Evolutionary conservation across 2,888 invertebrate genomes (phyloP).

Genomic region (Xanthia togata): DNA sequence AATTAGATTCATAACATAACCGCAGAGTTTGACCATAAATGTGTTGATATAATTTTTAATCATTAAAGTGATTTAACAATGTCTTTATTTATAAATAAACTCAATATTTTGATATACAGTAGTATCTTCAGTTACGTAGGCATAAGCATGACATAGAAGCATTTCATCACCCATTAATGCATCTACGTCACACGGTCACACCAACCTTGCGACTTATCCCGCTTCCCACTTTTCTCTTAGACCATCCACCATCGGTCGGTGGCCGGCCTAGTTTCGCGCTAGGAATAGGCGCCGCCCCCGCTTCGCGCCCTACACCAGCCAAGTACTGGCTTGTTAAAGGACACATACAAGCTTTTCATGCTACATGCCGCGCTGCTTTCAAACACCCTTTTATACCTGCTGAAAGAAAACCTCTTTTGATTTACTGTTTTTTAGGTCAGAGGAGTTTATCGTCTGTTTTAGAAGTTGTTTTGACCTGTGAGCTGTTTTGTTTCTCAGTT

Average conservation of each 20-base stretch:
- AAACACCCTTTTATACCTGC: constrained; percentile 64
- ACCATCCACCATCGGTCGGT: constrained; percentile 82
- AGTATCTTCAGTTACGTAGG: background rate
- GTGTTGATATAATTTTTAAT: background rate
- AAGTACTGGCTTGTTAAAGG: constrained; percentile 85
- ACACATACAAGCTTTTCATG: constrained; percentile 79
- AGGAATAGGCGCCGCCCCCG: constrained; percentile 89
- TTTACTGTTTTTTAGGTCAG: constrained; percentile 62
- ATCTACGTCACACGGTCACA: fast-evolving
- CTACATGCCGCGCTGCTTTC: constrained; percentile 69
- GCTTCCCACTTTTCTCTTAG: constrained; percentile 54
- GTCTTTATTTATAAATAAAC: background rate
- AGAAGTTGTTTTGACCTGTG: constrained; percentile 37
- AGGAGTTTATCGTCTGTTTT: constrained; percentile 39
- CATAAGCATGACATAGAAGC: background rate
- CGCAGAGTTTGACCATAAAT: background rate
- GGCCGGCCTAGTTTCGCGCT: constrained; percentile 89
- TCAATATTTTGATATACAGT: background rate
- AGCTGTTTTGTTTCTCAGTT: constrained; percentile 20
- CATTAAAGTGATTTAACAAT: background rate
- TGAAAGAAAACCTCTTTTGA: constrained; percentile 58
- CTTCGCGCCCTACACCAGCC: constrained; percentile 84
- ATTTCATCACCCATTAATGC: too few relatives aligned
- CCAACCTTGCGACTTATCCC: constrained; percentile 30
- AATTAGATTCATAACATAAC: background rate